A percentile compares a stretch with the other conserved stretches of the same genome.
Conservation (phyloP, 2,113 vertebrate species). For the Cyprinus carpio region DNA sequence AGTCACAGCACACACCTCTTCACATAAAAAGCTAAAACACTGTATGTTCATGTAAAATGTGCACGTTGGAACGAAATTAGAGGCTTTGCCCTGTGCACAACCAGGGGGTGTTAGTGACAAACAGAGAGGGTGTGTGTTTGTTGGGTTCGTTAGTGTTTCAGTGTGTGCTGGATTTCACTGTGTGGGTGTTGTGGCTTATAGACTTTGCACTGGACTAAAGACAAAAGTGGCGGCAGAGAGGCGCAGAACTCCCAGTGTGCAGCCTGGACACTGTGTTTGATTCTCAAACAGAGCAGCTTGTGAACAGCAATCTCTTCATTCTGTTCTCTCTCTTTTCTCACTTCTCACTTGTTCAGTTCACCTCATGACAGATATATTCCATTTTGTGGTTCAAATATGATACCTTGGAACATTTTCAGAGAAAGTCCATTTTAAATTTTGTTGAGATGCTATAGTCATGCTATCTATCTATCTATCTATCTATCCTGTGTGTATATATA, state of each 20-base stretch:
- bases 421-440: neutral
- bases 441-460: neutral
- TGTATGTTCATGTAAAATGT: neutral
- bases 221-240: constrained; percentile 43
- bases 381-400: neutral
- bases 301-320: constrained; percentile 27
- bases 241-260: constrained; percentile 42
- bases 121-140: constrained; percentile 4
- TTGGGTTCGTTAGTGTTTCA: constrained; percentile 31
- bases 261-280: constrained; percentile 35
- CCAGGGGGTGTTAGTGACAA: neutral
- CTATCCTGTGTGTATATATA: no score
- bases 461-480: no score
- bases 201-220: constrained; percentile 49
- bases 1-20: neutral
- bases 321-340: constrained; percentile 23
- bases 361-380: neutral
- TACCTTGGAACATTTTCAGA: neutral
- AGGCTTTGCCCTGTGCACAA: constrained; percentile 28
- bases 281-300: constrained; percentile 41
- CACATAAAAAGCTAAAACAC: constrained; percentile 24
- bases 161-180: constrained; percentile 46
- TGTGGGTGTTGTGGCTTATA: constrained; percentile 46
- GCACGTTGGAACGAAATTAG: constrained; percentile 4
- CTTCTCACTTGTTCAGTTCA: constrained; percentile 1